phyloP scores from a whole-genome alignment of 2,113 vertebrate species.

The Pipa parva region DNA sequence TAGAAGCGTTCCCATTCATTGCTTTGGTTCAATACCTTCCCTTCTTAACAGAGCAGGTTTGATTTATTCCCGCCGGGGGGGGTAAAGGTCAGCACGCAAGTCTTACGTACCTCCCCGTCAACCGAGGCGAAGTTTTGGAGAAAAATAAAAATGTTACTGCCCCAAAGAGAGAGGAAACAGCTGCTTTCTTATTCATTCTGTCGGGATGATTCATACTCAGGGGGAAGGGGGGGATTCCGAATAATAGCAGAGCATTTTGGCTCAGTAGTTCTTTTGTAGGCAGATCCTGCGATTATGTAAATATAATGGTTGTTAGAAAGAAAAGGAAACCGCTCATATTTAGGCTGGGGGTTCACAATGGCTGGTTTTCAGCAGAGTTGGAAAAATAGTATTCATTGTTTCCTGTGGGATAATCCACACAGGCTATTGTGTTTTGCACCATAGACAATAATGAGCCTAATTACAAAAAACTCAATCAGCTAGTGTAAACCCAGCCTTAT shows the following conservation, averaged over 20 bases:
- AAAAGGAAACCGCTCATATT: too few species aligned
- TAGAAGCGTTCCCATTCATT: not conserved
- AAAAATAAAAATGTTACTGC: conserved; percentile 3
- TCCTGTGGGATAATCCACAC: too few species aligned
- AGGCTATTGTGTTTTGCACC: too few species aligned
- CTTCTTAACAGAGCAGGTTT: conserved; percentile 11
- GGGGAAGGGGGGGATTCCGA: not conserved
- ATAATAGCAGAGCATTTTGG: not conserved
- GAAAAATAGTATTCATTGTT: too few species aligned
- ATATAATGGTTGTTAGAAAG: too few species aligned
- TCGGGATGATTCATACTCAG: conserved; percentile 29
- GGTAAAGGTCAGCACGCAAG: conserved; percentile 6
- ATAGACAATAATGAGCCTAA: too few species aligned
- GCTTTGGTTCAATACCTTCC: not conserved
- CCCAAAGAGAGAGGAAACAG: conserved; percentile 20
- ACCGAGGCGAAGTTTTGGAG: not conserved
- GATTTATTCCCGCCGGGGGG: conserved; percentile 18
- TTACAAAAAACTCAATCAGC: too few species aligned
- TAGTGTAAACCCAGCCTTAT: too few species aligned
- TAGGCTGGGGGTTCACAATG: too few species aligned
- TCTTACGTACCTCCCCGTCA: not conserved
- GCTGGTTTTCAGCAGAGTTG: too few species aligned
- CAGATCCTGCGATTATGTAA: not conserved
- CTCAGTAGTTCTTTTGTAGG: not conserved
- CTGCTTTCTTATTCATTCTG: conserved; percentile 31